Evolutionary conservation across 1,140 invertebrate species (phyloP).

Genomic region (Zaprionus inermis): DNA sequence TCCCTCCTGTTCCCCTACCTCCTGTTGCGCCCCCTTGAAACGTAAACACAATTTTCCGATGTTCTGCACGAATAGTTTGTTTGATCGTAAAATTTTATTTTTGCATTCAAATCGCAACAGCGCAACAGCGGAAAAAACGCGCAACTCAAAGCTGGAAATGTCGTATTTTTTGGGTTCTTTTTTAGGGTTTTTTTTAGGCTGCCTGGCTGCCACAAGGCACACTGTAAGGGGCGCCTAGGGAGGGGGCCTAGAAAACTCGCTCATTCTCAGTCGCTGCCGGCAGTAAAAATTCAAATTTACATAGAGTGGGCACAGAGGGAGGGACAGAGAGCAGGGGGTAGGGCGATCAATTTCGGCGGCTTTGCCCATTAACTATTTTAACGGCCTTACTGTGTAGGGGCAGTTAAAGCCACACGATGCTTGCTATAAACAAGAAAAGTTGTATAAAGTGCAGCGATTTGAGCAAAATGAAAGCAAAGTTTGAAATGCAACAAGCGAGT

Average conservation of each 20-base stretch:
- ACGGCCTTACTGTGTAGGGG: neutral
- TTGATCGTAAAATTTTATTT: conserved; percentile 82
- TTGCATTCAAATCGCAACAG: conserved; percentile 70
- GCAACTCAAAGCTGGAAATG: conserved; percentile 38
- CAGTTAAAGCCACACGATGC: neutral
- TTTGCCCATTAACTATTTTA: conserved; percentile 3
- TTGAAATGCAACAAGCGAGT: neutral
- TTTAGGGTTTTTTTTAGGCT: neutral
- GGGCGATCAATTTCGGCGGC: no score
- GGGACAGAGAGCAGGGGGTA: no score
- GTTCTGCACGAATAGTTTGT: conserved; percentile 81
- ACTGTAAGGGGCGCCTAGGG: no score
- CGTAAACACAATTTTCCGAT: conserved; percentile 79
- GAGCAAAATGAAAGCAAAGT: neutral
- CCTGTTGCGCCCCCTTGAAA: conserved; percentile 52
- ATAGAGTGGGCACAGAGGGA: neutral
- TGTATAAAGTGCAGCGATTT: neutral
- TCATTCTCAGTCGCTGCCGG: conserved; percentile 11
- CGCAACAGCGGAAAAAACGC: neutral
- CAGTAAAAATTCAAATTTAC: conserved; percentile 11
- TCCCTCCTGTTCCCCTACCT: conserved; percentile 26
- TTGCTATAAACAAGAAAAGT: neutral
- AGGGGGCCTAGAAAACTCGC: no score
- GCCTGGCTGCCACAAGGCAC: no score
- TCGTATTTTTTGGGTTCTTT: conserved; percentile 37